A percentile compares a stretch with the other conserved stretches of the same genome.
phyloP scores from a whole-genome alignment of 2,113 vertebrate species.

The Lipophrys pholis region DNA sequence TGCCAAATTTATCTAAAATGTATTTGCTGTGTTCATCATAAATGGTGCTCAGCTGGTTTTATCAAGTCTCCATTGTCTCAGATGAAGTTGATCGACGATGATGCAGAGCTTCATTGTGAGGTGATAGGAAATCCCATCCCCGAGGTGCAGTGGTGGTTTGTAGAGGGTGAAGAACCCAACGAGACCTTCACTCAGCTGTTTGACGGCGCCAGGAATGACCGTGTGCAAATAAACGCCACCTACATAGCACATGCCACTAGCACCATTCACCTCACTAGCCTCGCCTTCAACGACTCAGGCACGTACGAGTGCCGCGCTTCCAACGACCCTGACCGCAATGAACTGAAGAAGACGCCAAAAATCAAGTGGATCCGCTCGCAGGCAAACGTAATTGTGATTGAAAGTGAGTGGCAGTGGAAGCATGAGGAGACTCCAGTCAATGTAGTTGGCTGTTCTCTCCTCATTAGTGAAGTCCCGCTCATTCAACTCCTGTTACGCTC shows the following conservation, averaged over 20 bases:
- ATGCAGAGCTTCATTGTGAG: constrained; percentile 90
- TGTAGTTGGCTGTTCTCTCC: constrained; percentile 41
- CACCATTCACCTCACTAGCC: constrained; percentile 84
- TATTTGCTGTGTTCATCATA: constrained; percentile 37
- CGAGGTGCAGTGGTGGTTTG: constrained; percentile 94
- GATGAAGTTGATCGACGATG: constrained; percentile 83
- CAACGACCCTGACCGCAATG: constrained; percentile 94
- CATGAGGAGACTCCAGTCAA: constrained; percentile 46
- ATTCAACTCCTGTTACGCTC: constrained; percentile 73
- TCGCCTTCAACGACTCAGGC: constrained; percentile 87
- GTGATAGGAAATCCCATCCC: constrained; percentile 90
- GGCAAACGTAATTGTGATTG: constrained; percentile 92
- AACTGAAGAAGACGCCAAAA: constrained; percentile 91
- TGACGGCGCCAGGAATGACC: constrained; percentile 88
- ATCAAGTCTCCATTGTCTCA: constrained; percentile 90
- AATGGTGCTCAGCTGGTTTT: constrained; percentile 85
- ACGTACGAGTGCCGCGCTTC: constrained; percentile 96
- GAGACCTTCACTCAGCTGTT: constrained; percentile 88
- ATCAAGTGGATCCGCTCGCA: constrained; percentile 98
- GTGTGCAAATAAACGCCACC: constrained; percentile 89
- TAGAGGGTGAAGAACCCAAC: constrained; percentile 85
- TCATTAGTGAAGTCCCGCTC: constrained; percentile 62
- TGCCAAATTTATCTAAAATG: constrained; percentile 13
- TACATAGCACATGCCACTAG: constrained; percentile 90
- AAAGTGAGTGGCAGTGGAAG: constrained; percentile 90